These are phyloP conservation scores for Solea senegalensis DNA, from an alignment of 2,113 vertebrate genomes.

Conservation along the genomic window DNA sequence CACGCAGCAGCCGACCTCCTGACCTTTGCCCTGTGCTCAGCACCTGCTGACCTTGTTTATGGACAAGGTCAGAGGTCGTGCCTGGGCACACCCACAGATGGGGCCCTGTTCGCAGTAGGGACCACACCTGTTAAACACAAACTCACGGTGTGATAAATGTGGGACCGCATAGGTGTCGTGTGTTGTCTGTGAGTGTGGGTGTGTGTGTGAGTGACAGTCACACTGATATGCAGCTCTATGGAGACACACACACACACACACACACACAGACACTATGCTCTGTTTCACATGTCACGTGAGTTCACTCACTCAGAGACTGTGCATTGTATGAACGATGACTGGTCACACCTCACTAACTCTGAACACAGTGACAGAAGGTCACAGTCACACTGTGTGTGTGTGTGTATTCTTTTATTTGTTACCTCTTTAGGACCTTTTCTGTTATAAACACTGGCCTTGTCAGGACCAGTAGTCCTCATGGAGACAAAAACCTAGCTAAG, in stretches of 20 bases:
- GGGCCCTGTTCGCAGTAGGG: slow-evolving; percentile 32
- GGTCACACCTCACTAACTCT: slow-evolving; percentile 35
- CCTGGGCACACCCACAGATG: slow-evolving; percentile 39
- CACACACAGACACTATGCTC: slow-evolving; percentile 17
- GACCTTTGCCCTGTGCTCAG: slow-evolving; percentile 42
- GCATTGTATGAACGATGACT: slow-evolving; percentile 32
- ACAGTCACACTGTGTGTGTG: slow-evolving; percentile 22
- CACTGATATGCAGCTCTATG: slow-evolving; percentile 5
- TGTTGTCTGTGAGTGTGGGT: too few relatives aligned
- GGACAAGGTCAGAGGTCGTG: slow-evolving; percentile 54
- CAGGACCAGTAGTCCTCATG: too few relatives aligned
- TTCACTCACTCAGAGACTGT: slow-evolving; percentile 38
- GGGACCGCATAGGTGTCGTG: too few relatives aligned
- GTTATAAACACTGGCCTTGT: too few relatives aligned
- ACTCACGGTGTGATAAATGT: slow-evolving; percentile 14
- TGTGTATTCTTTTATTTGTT: neutral
- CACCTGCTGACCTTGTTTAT: slow-evolving; percentile 51
- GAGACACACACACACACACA: neutral
- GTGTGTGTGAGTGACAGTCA: slow-evolving; percentile 12
- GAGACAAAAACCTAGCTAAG: too few relatives aligned
- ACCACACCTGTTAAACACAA: slow-evolving; percentile 63
- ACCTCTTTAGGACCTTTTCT: too few relatives aligned
- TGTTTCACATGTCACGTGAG: slow-evolving; percentile 38
- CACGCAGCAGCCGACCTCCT: slow-evolving; percentile 17
- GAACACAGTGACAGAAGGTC: slow-evolving; percentile 40